A percentile compares a stretch with the other conserved stretches of the same genome.
Evolutionary conservation across 2,797 vertebrate species (phyloP).

Genomic region (Pantherophis vulpinus): DNA sequence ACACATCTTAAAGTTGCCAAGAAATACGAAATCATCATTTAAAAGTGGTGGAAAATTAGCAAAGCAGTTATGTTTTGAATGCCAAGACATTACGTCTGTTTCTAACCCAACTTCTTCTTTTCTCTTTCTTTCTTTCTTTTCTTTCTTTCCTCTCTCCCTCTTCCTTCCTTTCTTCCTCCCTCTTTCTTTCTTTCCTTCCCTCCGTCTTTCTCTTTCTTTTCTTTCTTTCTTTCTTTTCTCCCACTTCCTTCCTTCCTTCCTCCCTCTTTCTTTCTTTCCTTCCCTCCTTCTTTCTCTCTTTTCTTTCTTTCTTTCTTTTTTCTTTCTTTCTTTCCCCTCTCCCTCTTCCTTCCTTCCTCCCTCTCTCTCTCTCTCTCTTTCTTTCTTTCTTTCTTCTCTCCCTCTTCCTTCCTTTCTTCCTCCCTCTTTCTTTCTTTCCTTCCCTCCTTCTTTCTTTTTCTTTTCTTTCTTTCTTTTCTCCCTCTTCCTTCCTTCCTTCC

Average conservation of each 20-base stretch:
- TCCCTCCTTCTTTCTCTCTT: rapidly evolving
- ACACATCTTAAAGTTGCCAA: background rate
- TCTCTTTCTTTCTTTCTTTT: too few species aligned
- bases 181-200: too few species aligned
- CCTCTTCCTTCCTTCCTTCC: too few species aligned
- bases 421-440: too few species aligned
- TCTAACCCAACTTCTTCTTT: background rate
- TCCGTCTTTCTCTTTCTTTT: too few species aligned
- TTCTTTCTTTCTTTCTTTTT: rapidly evolving
- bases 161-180: too few species aligned
- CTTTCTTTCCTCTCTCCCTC: too few species aligned
- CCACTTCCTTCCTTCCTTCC: rapidly evolving
- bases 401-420: rapidly evolving
- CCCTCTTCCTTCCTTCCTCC: rapidly evolving
- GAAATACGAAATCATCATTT: background rate
- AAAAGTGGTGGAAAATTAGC: background rate
- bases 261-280: too few species aligned
- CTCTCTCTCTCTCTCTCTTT: rapidly evolving
- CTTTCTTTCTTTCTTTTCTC: too few species aligned
- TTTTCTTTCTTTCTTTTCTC: too few species aligned
- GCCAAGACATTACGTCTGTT: background rate
- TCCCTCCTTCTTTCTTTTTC: too few species aligned
- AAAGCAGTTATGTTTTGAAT: background rate
- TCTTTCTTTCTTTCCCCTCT: rapidly evolving
- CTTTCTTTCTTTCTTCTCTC: too few species aligned